Conservation (phyloP, 2,797 vertebrate species). For the Amphiprion clarkii region DNA sequence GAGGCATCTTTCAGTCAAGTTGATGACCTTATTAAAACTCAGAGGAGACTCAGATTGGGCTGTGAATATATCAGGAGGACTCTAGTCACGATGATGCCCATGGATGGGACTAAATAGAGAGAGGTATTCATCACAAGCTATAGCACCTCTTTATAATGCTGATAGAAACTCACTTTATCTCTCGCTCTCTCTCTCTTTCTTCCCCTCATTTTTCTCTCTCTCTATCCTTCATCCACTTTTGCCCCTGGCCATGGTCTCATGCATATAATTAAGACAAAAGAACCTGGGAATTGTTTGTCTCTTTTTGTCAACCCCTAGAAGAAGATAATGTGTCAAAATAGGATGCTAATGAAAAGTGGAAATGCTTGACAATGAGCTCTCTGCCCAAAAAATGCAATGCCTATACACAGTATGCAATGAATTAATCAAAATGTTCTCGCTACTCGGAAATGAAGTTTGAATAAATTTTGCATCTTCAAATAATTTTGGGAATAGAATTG, state of each 20-base stretch:
- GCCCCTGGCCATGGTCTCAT: conserved; percentile 75
- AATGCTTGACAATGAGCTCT: conserved; percentile 71
- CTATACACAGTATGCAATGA: conserved; percentile 58
- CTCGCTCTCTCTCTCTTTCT: conserved; percentile 16
- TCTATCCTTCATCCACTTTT: conserved; percentile 55
- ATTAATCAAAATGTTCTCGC: conserved; percentile 60
- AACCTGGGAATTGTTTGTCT: conserved; percentile 69
- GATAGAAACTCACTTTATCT: conserved; percentile 62
- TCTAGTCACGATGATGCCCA: conserved; percentile 74
- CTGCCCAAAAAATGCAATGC: conserved; percentile 57
- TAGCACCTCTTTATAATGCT: conserved; percentile 77
- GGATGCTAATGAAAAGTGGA: conserved; percentile 79
- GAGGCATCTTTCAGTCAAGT: conserved; percentile 83
- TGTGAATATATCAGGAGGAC: conserved; percentile 81
- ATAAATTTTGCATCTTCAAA: conserved; percentile 62
- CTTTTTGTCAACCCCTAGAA: conserved; percentile 62
- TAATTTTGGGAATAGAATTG: conserved; percentile 54
- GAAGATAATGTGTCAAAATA: conserved; percentile 76
- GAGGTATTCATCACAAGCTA: conserved; percentile 75
- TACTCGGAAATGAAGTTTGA: conserved; percentile 50
- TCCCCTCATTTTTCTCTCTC: conserved; percentile 46
- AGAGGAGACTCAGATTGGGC: conserved; percentile 79
- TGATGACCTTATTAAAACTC: conserved; percentile 86
- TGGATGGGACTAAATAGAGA: conserved; percentile 69
- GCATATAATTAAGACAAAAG: conserved; percentile 81